phyloP scores from a whole-genome alignment of 1,140 invertebrate species.

The Drosophila tristis region DNA sequence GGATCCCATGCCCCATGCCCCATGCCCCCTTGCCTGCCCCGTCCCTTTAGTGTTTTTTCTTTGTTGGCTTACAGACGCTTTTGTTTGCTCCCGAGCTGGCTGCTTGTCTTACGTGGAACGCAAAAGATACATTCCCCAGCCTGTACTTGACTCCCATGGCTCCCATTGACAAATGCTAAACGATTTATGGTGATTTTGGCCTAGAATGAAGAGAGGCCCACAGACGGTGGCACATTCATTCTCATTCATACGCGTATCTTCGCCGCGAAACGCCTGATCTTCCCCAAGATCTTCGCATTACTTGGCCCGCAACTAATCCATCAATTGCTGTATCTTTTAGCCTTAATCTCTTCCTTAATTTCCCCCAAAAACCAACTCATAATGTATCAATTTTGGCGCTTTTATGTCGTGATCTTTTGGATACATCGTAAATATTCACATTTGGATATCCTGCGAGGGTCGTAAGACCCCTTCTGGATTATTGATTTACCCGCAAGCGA shows the following conservation, averaged over 20 bases:
- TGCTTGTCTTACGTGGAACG: constrained; percentile 55
- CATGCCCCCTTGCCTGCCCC: neutral
- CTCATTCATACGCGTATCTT: too few species aligned
- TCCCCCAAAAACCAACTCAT: constrained; percentile 9
- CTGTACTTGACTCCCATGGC: constrained; percentile 43
- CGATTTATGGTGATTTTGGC: constrained; percentile 33
- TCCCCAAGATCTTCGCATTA: neutral
- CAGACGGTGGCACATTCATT: too few species aligned
- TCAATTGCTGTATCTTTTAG: neutral
- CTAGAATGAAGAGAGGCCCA: constrained; percentile 4
- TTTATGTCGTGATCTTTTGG: constrained; percentile 60
- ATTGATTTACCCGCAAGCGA: constrained; percentile 58
- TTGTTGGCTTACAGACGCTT: constrained; percentile 49
- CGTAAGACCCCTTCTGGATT: constrained; percentile 12
- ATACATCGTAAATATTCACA: constrained; percentile 64
- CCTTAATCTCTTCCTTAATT: constrained; percentile 1
- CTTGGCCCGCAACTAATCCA: neutral
- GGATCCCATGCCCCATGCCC: constrained; percentile 21
- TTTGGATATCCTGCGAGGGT: constrained; percentile 25
- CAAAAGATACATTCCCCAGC: constrained; percentile 40
- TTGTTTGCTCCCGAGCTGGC: constrained; percentile 50
- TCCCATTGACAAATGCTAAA: constrained; percentile 42
- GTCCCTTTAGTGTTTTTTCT: neutral
- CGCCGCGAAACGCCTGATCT: neutral
- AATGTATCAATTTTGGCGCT: constrained; percentile 72